Percentiles rank a stretch among this genome's conserved stretches.
Conservation (phyloP, 1,140 invertebrate genomes). For the Tetragonula clypearis region DNA sequence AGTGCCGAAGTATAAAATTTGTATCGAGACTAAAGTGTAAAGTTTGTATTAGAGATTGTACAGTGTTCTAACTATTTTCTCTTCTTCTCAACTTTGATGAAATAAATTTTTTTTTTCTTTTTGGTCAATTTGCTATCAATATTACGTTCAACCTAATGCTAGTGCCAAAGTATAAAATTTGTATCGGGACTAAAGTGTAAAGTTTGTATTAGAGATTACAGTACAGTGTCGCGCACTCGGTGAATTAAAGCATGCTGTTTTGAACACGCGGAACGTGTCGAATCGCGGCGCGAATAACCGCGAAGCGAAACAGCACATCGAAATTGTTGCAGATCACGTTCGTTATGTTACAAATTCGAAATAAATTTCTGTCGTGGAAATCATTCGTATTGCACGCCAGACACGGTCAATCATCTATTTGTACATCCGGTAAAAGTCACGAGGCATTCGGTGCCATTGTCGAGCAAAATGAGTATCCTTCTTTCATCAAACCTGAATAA, state of each 20-base stretch:
- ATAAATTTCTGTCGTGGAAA: neutral
- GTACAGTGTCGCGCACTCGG: neutral
- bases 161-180: too few relatives aligned
- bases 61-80: neutral
- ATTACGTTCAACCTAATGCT: too few relatives aligned
- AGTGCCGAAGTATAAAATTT: too few relatives aligned
- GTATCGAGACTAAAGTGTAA: too few relatives aligned
- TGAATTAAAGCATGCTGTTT: neutral
- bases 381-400: neutral
- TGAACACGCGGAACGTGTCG: neutral
- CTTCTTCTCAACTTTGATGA: too few relatives aligned
- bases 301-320: neutral
- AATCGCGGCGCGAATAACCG: slow-evolving; percentile 11
- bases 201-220: too few relatives aligned
- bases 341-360: neutral
- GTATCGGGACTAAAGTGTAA: too few relatives aligned
- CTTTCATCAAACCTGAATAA: neutral
- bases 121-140: too few relatives aligned
- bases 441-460: neutral
- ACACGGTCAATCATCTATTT: slow-evolving; percentile 1
- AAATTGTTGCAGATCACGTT: too few relatives aligned
- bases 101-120: too few relatives aligned
- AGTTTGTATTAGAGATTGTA: too few relatives aligned
- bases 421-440: neutral
- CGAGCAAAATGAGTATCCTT: neutral